Conservation (phyloP, 2,888 invertebrate species). For the Mimas tiliae region DNA sequence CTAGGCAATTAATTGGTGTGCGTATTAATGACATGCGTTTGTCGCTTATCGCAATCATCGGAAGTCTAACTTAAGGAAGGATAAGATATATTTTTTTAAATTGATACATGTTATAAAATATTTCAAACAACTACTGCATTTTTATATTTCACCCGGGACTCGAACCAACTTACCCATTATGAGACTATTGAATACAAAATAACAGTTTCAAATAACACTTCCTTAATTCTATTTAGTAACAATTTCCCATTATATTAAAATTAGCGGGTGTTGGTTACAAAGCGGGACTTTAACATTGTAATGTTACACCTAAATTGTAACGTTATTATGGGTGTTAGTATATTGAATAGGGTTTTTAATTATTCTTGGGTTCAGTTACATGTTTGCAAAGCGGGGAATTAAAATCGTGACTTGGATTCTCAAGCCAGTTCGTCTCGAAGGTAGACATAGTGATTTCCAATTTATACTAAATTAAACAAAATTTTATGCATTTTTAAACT, state of each 20-base stretch:
- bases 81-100: too few species aligned
- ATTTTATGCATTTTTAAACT: too few species aligned
- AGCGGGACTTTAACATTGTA: constrained; percentile 26
- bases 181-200: constrained; percentile 18
- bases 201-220: constrained; percentile 47
- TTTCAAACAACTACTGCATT: too few species aligned
- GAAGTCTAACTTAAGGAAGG: too few species aligned
- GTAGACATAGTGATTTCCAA: too few species aligned
- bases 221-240: constrained; percentile 30
- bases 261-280: constrained; percentile 31
- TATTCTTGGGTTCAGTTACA: not conserved
- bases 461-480: too few species aligned
- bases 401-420: not conserved
- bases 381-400: not conserved
- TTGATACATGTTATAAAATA: too few species aligned
- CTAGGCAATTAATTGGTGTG: too few species aligned
- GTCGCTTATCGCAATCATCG: too few species aligned
- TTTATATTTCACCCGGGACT: not conserved
- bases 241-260: not conserved
- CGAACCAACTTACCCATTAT: not conserved
- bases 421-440: too few species aligned
- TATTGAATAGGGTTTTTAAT: constrained; percentile 1
- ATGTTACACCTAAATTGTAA: constrained; percentile 20
- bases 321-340: not conserved
- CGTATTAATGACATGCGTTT: too few species aligned